Evolutionary conservation across 2,888 invertebrate species (phyloP), one percentile per base, ranked within the genome.

Genomic region (Drosophila subquinaria): DNA sequence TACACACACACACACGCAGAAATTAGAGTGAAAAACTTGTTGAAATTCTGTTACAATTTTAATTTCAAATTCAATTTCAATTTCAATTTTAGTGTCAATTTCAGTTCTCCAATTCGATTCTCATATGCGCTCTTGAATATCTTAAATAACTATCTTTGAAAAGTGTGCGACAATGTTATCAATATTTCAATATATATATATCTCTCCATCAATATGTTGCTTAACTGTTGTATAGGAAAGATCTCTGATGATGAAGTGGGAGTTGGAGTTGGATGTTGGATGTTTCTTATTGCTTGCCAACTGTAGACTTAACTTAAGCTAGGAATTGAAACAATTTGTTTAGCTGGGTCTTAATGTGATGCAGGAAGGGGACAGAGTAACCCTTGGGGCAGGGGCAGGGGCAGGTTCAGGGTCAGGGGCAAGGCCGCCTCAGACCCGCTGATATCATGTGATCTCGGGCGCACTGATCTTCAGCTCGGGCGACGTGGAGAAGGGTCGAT

Each of bases 401-500:
- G 23, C 23, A 27, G 23, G 23, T 2, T 2, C 23, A 23, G 23
- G n/a, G n/a, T n/a, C n/a, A n/a, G 23, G 17, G 63, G 68, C 69
- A 47, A 40, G 60, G 55, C 40, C 69, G 17, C 56, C 82, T 85
- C 79, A 88, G 61, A 79, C 73, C 69, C 79, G 74, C 71, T 81
- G 81, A 80, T 90, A 90, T 92, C 92, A 92, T 92, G 92, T 92
- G 69, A 92, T 91, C 78, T 92, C 92, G 20, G 90, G 86, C 5
- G 91, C 86, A 74, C 86, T 90, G 36, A 90, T 91, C 47, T 89
- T 89, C 48, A 92, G 86, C 60, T 93, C 92, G 45, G 93, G 93
- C 73, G 93, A 93, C 47, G 93, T 92, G 64, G 93, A 93, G 78
- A 93, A 93, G 51, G 93, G 93, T 70, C 93, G 82, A 70, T 93